Conservation (phyloP, 2,113 vertebrate genomes). For the Empidonax alnorum region DNA sequence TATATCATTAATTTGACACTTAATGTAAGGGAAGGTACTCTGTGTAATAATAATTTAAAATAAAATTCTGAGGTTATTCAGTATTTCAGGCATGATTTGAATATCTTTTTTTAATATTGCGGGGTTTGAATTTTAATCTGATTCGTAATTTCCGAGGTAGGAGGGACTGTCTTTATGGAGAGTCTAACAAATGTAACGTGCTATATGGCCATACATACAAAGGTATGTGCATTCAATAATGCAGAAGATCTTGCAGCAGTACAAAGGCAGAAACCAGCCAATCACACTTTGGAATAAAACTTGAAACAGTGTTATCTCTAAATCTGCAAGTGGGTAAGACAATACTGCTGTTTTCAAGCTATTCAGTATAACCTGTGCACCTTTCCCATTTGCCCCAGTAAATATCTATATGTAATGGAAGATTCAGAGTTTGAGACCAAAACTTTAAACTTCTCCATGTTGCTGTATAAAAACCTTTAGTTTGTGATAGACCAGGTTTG, state of each 20-base stretch:
- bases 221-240: background rate
- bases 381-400: background rate
- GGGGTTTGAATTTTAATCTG: background rate
- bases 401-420: background rate
- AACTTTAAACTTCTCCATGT: background rate
- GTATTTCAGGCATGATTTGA: background rate
- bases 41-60: background rate
- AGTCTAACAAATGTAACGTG: background rate
- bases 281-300: background rate
- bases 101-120: background rate
- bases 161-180: background rate
- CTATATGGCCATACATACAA: background rate
- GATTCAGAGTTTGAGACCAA: background rate
- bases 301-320: background rate
- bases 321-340: background rate
- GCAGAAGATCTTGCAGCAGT: background rate
- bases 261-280: background rate
- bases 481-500: background rate
- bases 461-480: background rate
- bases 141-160: background rate
- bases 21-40: background rate
- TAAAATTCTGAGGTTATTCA: background rate
- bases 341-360: background rate
- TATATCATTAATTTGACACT: background rate
- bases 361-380: background rate